Evolutionary conservation across 2,888 invertebrate species (phyloP), one percentile per base, ranked within the genome.

Genomic region (Caenorhabditis panamensis): DNA sequence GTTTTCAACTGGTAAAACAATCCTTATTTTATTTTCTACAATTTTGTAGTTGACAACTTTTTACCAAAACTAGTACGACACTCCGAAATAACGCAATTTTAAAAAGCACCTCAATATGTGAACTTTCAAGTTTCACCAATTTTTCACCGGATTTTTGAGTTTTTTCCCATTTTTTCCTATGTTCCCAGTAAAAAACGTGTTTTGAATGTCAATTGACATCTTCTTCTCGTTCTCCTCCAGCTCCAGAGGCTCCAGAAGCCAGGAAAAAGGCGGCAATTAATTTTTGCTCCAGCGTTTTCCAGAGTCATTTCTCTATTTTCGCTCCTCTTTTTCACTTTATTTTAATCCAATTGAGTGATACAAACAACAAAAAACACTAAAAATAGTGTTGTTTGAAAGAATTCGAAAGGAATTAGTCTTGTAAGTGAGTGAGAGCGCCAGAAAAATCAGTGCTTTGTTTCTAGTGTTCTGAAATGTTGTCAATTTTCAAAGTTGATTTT

Each of bases 201-300:
- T 36, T 8, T 18, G 56, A 56, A 56, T 56, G 4, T 36, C 56
- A 56, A 56, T 51, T 51, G 51, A 51, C 51, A 51, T 51, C 49
- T 6, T 49, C 20, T 18, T 18, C 49, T 11, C 49, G 1, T 11
- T 49, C 2, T 44, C 36, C 36, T 36, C 56, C n/a, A n/a, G n/a
- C n/a, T n/a, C n/a, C n/a, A n/a, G n/a, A n/a, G n/a, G n/a, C n/a
- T n/a, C n/a, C n/a, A n/a, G n/a, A n/a, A n/a, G n/a, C n/a, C n/a
- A n/a, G n/a, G n/a, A n/a, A n/a, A n/a, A n/a, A n/a, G n/a, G n/a
- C n/a, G n/a, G n/a, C 56, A 56, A 56, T 56, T 56, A 56, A 56
- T 56, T 56, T 31, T 31, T 31, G 28, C 54, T 13, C 26, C n/a
- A 13, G 8, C 54, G 26, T 51, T 11, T 24, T 51, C 51, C 51